Conservation (phyloP, 2,888 invertebrate genomes). For the Clunio marinus region DNA sequence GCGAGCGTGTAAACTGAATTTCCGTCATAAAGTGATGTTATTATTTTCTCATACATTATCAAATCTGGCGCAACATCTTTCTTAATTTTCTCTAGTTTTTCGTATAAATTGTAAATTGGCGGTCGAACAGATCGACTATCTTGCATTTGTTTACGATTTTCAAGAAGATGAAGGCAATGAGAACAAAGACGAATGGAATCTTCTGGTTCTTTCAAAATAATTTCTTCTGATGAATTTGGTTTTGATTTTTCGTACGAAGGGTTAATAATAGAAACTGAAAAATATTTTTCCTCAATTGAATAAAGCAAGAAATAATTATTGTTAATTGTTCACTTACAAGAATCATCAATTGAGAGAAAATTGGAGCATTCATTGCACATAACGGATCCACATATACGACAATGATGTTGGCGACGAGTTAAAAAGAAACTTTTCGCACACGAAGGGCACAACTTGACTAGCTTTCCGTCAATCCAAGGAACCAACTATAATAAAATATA, state of each 20-base stretch:
- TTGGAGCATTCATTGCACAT: conserved; percentile 89
- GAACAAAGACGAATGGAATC: conserved; percentile 65
- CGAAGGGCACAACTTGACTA: conserved; percentile 83
- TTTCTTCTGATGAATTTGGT: conserved; percentile 41
- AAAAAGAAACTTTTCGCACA: conserved; percentile 87
- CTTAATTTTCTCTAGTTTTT: conserved; percentile 71
- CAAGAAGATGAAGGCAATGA: conserved; percentile 76
- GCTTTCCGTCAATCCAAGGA: conserved; percentile 89
- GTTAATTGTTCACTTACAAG: conserved; percentile 57
- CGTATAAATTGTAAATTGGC: conserved; percentile 74
- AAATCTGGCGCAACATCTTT: conserved; percentile 68
- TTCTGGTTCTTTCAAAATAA: conserved; percentile 53
- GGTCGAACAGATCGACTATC: conserved; percentile 77
- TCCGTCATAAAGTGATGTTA: conserved; percentile 64
- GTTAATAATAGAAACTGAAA: conserved; percentile 53
- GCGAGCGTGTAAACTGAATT: conserved; percentile 81
- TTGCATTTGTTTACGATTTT: conserved; percentile 69
- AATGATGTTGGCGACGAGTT: conserved; percentile 90
- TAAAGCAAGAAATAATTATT: background rate
- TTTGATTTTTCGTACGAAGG: conserved; percentile 43
- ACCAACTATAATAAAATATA: conserved; percentile 56
- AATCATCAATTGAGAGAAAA: conserved; percentile 73
- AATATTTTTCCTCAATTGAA: conserved; percentile 20
- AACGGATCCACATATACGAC: conserved; percentile 88
- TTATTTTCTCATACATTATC: conserved; percentile 60